Evolutionary conservation across 2,113 vertebrate genomes (phyloP).

Genomic region (Cercocebus atys): DNA sequence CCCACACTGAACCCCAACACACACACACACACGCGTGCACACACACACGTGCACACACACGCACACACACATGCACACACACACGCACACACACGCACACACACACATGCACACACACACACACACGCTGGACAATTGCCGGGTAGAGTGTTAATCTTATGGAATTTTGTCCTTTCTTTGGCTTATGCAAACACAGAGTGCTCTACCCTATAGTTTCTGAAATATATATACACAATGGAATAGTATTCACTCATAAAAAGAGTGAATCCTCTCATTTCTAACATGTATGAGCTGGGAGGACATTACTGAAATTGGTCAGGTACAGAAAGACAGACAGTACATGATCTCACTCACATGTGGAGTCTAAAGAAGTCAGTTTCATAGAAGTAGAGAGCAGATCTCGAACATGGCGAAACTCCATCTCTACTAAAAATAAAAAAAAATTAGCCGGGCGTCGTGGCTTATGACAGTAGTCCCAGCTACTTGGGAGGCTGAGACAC

Average conservation of each 20-base stretch:
- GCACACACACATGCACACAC: neutral
- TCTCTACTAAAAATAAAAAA: too few relatives aligned
- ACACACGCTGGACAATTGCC: constrained; percentile 28
- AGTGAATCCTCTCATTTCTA: neutral
- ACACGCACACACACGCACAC: neutral
- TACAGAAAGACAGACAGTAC: neutral
- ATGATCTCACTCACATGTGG: neutral
- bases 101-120: neutral
- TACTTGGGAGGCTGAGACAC: too few relatives aligned
- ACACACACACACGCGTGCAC: neutral
- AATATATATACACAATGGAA: neutral
- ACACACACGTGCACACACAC: too few relatives aligned
- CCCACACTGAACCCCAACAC: neutral
- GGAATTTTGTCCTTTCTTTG: constrained; percentile 76
- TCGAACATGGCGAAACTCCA: neutral
- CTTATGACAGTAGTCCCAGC: too few relatives aligned
- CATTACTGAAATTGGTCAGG: neutral
- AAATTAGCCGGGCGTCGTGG: too few relatives aligned
- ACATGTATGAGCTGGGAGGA: neutral
- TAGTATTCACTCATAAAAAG: neutral
- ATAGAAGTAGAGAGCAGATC: neutral
- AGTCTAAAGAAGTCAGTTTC: neutral
- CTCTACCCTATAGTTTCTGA: constrained; percentile 75
- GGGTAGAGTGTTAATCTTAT: constrained; percentile 41
- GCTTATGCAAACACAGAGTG: constrained; percentile 69